Percentiles rank a stretch among this genome's conserved stretches.
Evolutionary conservation across 2,888 invertebrate species (phyloP).

Genomic region (Elmis aenea): DNA sequence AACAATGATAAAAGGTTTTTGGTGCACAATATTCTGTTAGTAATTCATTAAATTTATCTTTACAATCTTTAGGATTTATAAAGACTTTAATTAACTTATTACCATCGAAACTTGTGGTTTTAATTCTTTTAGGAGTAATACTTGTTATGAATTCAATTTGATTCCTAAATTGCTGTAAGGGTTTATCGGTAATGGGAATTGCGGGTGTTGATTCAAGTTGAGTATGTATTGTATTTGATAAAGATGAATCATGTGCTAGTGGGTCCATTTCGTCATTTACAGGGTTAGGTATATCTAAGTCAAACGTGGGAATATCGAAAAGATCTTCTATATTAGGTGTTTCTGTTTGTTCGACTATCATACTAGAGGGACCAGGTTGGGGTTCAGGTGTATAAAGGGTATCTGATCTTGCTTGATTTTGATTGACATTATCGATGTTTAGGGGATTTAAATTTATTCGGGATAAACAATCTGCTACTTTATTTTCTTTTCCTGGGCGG

Average conservation of each 20-base stretch:
- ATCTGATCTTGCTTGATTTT: no score
- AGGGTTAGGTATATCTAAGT: constrained; percentile 1
- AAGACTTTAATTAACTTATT: not conserved
- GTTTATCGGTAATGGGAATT: constrained; percentile 2
- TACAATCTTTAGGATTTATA: not conserved
- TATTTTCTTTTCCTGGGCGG: constrained; percentile 4
- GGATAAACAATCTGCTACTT: not conserved
- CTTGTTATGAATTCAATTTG: constrained; percentile 1
- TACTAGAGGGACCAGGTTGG: not conserved
- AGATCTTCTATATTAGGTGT: constrained; percentile 1
- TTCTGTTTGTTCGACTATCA: not conserved
- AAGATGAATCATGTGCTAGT: no score
- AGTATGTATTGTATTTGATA: constrained; percentile 1
- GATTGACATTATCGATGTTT: not conserved
- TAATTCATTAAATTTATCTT: constrained; percentile 1
- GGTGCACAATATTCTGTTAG: constrained; percentile 3
- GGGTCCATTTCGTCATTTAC: no score
- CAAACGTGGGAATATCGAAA: no score
- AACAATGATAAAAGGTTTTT: constrained; percentile 2
- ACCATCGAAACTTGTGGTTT: not conserved
- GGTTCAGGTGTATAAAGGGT: constrained; percentile 1
- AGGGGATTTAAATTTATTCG: not conserved
- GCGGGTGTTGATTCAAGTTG: constrained; percentile 3
- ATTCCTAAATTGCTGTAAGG: constrained; percentile 1
- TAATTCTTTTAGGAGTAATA: constrained; percentile 1